Evolutionary conservation across 2,888 invertebrate species (phyloP), one percentile per base, ranked within the genome.

Genomic region (Folsomia manolachei): DNA sequence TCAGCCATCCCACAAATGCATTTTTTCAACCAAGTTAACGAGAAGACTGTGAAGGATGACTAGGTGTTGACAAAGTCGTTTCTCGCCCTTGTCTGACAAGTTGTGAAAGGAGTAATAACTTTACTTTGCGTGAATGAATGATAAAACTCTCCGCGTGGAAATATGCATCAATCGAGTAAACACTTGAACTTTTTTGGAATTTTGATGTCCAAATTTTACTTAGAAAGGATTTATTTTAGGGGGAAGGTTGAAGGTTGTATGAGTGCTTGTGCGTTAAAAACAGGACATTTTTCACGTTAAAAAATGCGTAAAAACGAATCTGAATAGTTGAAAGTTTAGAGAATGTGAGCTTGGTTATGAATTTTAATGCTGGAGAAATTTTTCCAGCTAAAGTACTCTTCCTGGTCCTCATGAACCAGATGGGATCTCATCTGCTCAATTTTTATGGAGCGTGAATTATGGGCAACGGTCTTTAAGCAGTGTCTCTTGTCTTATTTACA

Each of bases 281-380:
- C 26, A 9, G 2, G 9, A 53, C 67, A 67, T 67, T 67, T 67
- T 56, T 67, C 67, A 67, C 24, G 60, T 19, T 56, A 14, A 56
- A 66, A 67, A 67, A 56, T 56, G 67, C 51, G 67, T 56, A n/a
- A 56, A 21, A 18, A n/a, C 56, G 60, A 56, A 67, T 56, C 60
- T 23, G 67, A 67, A 67, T 67, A 67, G 26, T 56, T 67, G 24
- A 66, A 27, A 26, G 66, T 26, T 23, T 19, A 51, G n/a, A 51
- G 51, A 11, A 21, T 24, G 14, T 24, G 26, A 52, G 25, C 14
- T 26, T 18, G 25, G 56, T 60, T 39, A 67, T 67, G 67, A 67
- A 67, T 67, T 52, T 67, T 52, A 67, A 67, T 66, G 1, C 39
- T n/a, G 1, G 11, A 39, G 39, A 39, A 9, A 4, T 39, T n/a